Evolutionary conservation across 2,888 invertebrate genomes (phyloP), one percentile per base, ranked within the genome.

Genomic region (Acronicta psi): DNA sequence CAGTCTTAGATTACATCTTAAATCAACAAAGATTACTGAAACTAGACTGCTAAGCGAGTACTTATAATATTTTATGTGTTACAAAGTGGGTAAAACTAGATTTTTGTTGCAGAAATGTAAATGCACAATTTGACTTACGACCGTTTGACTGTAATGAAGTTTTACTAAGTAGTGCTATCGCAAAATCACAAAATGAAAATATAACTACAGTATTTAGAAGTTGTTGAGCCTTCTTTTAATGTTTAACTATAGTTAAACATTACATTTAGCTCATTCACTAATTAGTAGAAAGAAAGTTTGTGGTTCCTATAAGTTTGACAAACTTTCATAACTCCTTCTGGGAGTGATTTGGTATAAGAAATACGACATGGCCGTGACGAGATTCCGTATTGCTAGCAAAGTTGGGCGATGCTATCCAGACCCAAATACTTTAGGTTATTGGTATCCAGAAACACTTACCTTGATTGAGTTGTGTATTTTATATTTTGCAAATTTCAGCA

Each of bases 71-170:
- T 49, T 34, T n/a, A n/a, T 13, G 42, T 18, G 5, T 40, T 51
- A 20, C 25, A 17, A 38, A 46, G 20, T 37, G 13, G 16, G 43
- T 16, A 50, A 50, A 66, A 50, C 46, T 66, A 66, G 45, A 51
- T 51, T 67, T 50, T 34, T 53, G 17, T 53, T 58, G 3, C 25
- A 66, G 51, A 29, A 49, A 59, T 50, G 31, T 58, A 43, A 45
- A n/a, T 42, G 34, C 13, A 37, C 36, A 46, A 42, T 37, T 50
- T 37, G 40, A 40, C 43, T 18, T 36, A 45, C 38, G 52, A 13
- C 0, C 3, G 29, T 11, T 10, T 7, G 3, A 7, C 11, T 7
- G 10, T 16, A 45, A 16, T 45, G 36, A 45, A 23, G 40, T 14
- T 20, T 34, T 43, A 6, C 0, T 29, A 8, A 2, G 20, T 20